phyloP scores from a whole-genome alignment of 2,888 invertebrate genomes.

The Eilema sororculum region DNA sequence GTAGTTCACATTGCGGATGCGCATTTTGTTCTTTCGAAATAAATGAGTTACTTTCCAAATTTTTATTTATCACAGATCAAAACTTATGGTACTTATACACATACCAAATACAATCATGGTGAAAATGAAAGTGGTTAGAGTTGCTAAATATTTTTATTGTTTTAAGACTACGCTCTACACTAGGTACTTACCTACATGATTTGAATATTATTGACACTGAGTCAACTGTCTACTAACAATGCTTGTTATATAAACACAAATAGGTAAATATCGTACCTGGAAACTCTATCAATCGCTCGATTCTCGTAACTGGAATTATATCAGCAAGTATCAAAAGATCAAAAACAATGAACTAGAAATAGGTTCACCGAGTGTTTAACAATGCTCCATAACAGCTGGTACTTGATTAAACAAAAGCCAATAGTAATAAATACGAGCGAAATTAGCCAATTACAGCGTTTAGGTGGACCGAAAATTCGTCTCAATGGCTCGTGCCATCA shows the following conservation, averaged over 20 bases:
- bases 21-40: too few species aligned
- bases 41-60: too few species aligned
- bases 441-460: constrained; percentile 58
- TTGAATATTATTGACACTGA: neutral
- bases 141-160: too few species aligned
- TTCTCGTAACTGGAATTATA: neutral
- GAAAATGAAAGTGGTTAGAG: too few species aligned
- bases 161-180: too few species aligned
- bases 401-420: constrained; percentile 53
- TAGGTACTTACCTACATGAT: too few species aligned
- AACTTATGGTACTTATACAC: too few species aligned
- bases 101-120: too few species aligned
- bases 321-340: constrained; percentile 7
- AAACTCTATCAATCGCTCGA: neutral
- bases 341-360: constrained; percentile 27
- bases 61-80: too few species aligned
- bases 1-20: too few species aligned
- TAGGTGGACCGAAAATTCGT: constrained; percentile 48
- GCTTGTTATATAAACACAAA: neutral
- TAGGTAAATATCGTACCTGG: neutral
- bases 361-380: constrained; percentile 38
- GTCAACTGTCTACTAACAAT: neutral
- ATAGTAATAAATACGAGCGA: constrained; percentile 53
- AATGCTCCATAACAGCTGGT: constrained; percentile 36
- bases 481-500: constrained; percentile 43